A percentile compares a stretch with the other conserved stretches of the same genome.
Conservation (phyloP, 2,113 vertebrate genomes). For the Rhea americana region DNA sequence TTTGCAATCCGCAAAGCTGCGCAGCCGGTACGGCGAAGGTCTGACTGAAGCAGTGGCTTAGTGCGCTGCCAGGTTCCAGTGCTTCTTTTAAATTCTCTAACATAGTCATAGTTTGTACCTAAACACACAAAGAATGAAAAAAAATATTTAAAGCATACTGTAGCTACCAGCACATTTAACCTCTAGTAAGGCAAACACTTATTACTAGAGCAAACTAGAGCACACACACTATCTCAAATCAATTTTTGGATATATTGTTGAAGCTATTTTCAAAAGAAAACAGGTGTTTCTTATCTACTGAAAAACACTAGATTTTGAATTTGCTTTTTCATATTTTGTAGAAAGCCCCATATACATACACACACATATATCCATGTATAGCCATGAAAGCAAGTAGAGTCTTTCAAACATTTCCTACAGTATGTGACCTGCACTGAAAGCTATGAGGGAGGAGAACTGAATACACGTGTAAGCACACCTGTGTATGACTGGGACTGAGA, state of each 20-base stretch:
- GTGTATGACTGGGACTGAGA: fast-evolving
- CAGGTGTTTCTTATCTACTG: neutral
- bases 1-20: conserved; percentile 92
- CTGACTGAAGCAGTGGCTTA: conserved; percentile 85
- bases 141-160: neutral
- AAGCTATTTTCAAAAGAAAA: neutral
- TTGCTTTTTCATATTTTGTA: fast-evolving
- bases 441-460: neutral
- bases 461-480: neutral
- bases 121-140: neutral
- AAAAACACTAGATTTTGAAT: neutral
- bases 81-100: conserved; percentile 94
- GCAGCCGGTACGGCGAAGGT: conserved; percentile 91
- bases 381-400: neutral
- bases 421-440: neutral
- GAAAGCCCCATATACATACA: fast-evolving
- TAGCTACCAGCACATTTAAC: neutral
- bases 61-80: conserved; percentile 95
- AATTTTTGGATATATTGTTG: fast-evolving
- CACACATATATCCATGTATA: neutral
- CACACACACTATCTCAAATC: fast-evolving
- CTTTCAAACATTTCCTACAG: neutral
- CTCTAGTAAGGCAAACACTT: fast-evolving
- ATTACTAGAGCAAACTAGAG: fast-evolving
- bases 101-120: conserved; percentile 96